Conservation (phyloP, 2,888 invertebrate genomes). For the Mythimna loreyi region DNA sequence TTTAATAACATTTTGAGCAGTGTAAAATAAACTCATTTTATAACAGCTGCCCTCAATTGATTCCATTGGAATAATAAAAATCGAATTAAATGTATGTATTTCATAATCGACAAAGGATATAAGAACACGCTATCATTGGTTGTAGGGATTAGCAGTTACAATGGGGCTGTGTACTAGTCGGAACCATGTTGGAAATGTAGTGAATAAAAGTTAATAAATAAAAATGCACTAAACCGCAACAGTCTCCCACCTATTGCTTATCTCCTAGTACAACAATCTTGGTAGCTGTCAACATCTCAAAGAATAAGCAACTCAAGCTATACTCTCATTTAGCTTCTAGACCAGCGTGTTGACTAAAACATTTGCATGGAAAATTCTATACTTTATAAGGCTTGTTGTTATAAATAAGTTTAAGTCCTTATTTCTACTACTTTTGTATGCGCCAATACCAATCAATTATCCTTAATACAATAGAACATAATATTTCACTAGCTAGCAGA, state of each 20-base stretch:
- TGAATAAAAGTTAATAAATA: constrained; percentile 39
- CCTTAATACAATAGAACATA: constrained; percentile 53
- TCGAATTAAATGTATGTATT: constrained; percentile 23
- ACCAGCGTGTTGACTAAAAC: constrained; percentile 19
- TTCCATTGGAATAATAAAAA: constrained; percentile 30
- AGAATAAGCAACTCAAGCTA: constrained; percentile 22
- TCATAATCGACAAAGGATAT: constrained; percentile 13
- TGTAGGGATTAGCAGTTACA: constrained; percentile 24
- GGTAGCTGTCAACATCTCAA: constrained; percentile 14
- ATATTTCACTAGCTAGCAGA: constrained; percentile 52
- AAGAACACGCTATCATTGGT: constrained; percentile 29
- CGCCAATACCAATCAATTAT: constrained; percentile 52
- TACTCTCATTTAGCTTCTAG: constrained; percentile 22
- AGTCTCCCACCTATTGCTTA: constrained; percentile 36
- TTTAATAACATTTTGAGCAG: constrained; percentile 55
- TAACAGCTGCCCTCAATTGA: constrained; percentile 45
- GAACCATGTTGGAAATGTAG: constrained; percentile 22
- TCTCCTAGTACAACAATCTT: constrained; percentile 55
- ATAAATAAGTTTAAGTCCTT: constrained; percentile 52
- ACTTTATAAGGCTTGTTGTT: constrained; percentile 53
- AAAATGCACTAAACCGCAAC: constrained; percentile 42
- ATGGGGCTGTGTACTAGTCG: constrained; percentile 22
- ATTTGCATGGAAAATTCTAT: constrained; percentile 43
- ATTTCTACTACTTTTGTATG: constrained; percentile 49
- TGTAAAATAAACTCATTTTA: constrained; percentile 51